Evolutionary conservation across 2,797 vertebrate species (phyloP).

Genomic region (Pempheris klunzingeri): DNA sequence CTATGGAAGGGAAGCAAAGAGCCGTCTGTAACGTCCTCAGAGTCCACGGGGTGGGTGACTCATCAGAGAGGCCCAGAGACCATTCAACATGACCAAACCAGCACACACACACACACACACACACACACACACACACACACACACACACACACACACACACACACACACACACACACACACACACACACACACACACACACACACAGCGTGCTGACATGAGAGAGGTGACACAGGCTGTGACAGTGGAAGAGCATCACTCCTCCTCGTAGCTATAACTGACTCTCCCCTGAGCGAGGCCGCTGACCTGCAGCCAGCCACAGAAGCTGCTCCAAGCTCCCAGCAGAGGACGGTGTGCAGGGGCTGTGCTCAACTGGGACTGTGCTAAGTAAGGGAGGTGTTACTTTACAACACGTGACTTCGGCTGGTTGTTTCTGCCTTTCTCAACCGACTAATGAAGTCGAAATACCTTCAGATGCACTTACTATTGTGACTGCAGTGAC

Average conservation of each 20-base stretch:
- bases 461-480: background rate
- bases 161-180: too few species aligned
- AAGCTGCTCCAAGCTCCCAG: background rate
- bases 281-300: constrained; percentile 34
- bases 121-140: background rate
- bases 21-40: constrained; percentile 14
- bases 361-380: too few species aligned
- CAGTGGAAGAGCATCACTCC: background rate
- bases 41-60: constrained; percentile 2
- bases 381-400: too few species aligned
- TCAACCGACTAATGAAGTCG: background rate
- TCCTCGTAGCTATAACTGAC: background rate
- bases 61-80: constrained; percentile 3
- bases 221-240: background rate
- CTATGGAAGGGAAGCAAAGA: background rate
- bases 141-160: background rate
- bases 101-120: too few species aligned
- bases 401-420: background rate
- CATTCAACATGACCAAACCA: background rate
- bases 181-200: background rate
- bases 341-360: too few species aligned
- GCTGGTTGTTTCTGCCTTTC: background rate
- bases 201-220: constrained; percentile 3
- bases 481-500: background rate
- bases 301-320: constrained; percentile 7